phyloP scores from a whole-genome alignment of 2,113 vertebrate genomes.

The Lasiurus cinereus region DNA sequence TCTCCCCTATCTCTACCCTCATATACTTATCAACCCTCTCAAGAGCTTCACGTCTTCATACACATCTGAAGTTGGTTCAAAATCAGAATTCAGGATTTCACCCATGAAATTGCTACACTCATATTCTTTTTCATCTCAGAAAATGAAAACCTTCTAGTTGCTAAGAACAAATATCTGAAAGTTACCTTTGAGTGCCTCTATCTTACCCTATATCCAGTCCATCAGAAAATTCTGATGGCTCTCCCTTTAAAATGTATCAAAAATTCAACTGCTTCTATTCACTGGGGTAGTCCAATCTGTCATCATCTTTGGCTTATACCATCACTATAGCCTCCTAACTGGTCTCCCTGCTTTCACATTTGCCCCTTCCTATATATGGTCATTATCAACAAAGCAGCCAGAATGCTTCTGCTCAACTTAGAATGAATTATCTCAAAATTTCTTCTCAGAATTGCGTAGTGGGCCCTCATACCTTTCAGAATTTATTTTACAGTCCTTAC shows the following conservation, averaged over 20 bases:
- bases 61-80: not conserved
- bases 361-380: not conserved
- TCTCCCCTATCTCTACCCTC: not conserved
- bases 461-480: not conserved
- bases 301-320: not conserved
- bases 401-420: not conserved
- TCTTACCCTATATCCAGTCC: not conserved
- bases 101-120: not conserved
- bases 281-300: not conserved
- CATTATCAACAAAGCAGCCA: not conserved
- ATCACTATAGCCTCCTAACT: not conserved
- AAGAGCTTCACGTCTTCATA: not conserved
- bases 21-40: not conserved
- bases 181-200: not conserved
- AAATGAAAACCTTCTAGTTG: not conserved
- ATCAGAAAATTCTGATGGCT: not conserved
- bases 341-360: not conserved
- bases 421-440: not conserved
- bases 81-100: not conserved
- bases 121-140: not conserved
- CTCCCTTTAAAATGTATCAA: not conserved
- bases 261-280: not conserved
- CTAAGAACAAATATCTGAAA: not conserved
- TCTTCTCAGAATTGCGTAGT: not conserved
- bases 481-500: not conserved